A percentile compares a stretch with the other conserved stretches of the same genome.
Evolutionary conservation across 2,113 vertebrate genomes (phyloP).

Genomic region (Galeopterus variegatus): DNA sequence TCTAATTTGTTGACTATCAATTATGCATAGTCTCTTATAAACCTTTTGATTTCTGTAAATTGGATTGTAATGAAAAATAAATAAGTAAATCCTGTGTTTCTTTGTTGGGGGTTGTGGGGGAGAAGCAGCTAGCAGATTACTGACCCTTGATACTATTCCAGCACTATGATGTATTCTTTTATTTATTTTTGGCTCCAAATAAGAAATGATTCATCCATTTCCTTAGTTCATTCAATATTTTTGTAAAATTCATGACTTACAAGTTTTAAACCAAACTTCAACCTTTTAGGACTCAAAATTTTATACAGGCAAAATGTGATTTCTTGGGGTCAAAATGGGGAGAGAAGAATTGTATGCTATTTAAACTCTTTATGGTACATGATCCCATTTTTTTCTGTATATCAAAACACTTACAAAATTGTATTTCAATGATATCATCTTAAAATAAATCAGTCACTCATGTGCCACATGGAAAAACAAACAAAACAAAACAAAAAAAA

Average conservation of each 20-base stretch:
- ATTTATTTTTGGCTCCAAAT: neutral
- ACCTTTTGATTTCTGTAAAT: too few species aligned
- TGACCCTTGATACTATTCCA: neutral
- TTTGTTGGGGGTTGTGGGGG: too few species aligned
- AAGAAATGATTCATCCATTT: conserved; percentile 43
- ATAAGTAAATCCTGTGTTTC: too few species aligned
- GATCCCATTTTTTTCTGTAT: neutral
- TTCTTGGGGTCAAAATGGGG: neutral
- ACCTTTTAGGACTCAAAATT: neutral
- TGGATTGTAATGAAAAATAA: too few species aligned
- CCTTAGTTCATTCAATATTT: conserved; percentile 13
- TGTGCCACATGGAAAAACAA: too few species aligned
- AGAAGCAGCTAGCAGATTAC: neutral
- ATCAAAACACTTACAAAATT: conserved; percentile 18
- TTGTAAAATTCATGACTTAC: neutral
- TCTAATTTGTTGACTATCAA: too few species aligned
- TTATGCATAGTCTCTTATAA: too few species aligned
- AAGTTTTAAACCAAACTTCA: conserved; percentile 6
- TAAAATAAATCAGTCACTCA: neutral
- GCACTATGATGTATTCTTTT: neutral
- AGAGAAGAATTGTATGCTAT: neutral
- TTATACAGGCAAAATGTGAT: neutral
- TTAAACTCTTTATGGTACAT: neutral
- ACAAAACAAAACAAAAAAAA: too few species aligned
- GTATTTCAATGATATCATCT: neutral